Evolutionary conservation across 1,140 invertebrate species (phyloP).

Genomic region (Lineus longissimus): DNA sequence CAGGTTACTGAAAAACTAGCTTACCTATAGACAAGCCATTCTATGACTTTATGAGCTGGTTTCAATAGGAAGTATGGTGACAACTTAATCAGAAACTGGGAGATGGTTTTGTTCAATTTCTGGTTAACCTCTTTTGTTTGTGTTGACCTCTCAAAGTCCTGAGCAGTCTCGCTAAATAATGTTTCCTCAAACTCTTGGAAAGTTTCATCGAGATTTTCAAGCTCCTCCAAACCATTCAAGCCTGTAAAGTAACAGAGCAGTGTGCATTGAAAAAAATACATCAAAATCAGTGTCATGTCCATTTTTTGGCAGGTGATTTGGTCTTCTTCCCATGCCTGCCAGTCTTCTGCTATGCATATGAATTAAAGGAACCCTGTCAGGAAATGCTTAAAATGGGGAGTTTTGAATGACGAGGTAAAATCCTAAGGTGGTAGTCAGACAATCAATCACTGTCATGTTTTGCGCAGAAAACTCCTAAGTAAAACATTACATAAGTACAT

Average conservation of each 20-base stretch:
- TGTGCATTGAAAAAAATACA: background rate
- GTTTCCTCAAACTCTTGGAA: slow-evolving; percentile 72
- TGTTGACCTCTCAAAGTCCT: slow-evolving; percentile 75
- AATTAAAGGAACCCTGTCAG: too few species aligned
- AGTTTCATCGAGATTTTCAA: slow-evolving; percentile 66
- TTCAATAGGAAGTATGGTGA: slow-evolving; percentile 84
- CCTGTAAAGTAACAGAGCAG: slow-evolving; percentile 46
- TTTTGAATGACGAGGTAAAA: too few species aligned
- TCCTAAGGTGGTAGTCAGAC: too few species aligned
- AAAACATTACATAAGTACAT: background rate
- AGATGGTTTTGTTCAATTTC: slow-evolving; percentile 71
- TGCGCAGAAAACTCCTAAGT: too few species aligned
- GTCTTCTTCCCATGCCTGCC: background rate
- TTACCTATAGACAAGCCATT: slow-evolving; percentile 81
- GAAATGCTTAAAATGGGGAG: too few species aligned
- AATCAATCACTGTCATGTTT: too few species aligned
- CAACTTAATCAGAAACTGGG: slow-evolving; percentile 72
- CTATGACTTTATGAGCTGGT: slow-evolving; percentile 80
- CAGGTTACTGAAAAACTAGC: too few species aligned
- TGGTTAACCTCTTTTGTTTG: slow-evolving; percentile 71
- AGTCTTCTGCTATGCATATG: too few species aligned
- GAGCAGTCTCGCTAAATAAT: slow-evolving; percentile 69
- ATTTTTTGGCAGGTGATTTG: background rate
- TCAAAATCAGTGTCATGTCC: background rate
- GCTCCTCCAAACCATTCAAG: slow-evolving; percentile 73